These are phyloP conservation scores for Podotricha telesiphe DNA, from an alignment of 2,888 invertebrate species.

Conservation along the genomic window DNA sequence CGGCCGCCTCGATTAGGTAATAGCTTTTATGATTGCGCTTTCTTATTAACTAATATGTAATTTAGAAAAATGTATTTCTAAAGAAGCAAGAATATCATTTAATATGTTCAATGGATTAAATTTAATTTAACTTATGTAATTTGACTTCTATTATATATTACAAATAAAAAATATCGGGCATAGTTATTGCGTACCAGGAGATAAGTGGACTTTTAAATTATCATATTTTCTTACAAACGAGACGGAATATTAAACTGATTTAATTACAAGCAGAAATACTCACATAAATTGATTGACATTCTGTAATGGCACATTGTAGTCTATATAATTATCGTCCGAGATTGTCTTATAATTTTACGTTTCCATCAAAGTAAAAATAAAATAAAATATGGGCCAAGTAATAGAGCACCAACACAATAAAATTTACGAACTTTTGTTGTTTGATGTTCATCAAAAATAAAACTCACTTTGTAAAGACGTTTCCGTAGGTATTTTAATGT, in stretches of 20 bases:
- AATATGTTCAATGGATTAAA: too few species aligned
- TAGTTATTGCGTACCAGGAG: not conserved
- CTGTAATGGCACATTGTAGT: not conserved
- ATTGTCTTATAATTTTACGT: conserved; percentile 5
- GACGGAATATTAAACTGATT: not conserved
- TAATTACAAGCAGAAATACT: conserved; percentile 2
- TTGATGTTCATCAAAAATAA: conserved; percentile 58
- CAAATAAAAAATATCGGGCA: too few species aligned
- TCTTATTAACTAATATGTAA: not conserved
- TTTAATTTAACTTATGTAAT: not conserved
- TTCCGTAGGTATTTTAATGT: conserved; percentile 25
- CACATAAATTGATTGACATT: conserved; percentile 1
- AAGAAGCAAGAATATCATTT: not conserved
- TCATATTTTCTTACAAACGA: conserved; percentile 5
- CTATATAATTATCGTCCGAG: conserved; percentile 2
- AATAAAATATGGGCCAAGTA: conserved; percentile 41
- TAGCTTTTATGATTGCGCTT: not conserved
- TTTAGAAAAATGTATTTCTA: not conserved
- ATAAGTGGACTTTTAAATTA: not conserved
- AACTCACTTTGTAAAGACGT: conserved; percentile 41
- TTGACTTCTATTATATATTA: not conserved
- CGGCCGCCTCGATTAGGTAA: conserved; percentile 61
- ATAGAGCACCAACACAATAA: conserved; percentile 45
- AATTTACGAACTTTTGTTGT: conserved; percentile 50
- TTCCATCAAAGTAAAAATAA: conserved; percentile 24